Base-by-base conservation (phyloP, 2,888 invertebrate species). In the Julus scanicus region DNA sequence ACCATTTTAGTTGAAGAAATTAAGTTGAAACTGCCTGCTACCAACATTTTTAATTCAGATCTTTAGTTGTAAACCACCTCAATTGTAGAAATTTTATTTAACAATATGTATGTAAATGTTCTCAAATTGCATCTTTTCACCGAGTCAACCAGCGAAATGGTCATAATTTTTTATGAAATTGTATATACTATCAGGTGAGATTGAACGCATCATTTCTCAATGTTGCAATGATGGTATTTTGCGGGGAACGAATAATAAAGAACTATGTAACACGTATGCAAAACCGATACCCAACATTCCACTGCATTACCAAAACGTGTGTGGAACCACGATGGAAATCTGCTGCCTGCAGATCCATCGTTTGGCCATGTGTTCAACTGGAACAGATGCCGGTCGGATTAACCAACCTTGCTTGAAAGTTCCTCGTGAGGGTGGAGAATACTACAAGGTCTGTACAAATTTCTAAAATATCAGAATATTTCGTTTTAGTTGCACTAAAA, bases 281-380 rank as follows among this genome's bases (percentile, higher is more conserved):
- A 57, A 53, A 53, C 84, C 83, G 6, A 85, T 89, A 37, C 80
- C 86, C 9, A 40, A 63, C 40, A 87, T 87, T 29, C 39, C 80
- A 4, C 39, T 40, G 29, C 80, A 87, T n/a, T 83, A 83, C 17
- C 87, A 87, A 48, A 63, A 20, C 39, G 29, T 87, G 20, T 87
- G 87, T n/a, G 39, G n/a, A 84, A 44, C 29, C 17, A 83, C 83
- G 20, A n/a, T 83, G 83, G 39, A 53, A 88, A 94, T 95, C 53
- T 95, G 95, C 90, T 95, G 95, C 91, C 93, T 94, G 44, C 92
- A 93, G 20, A 93, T 93, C 90, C 91, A 93, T 88, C 93, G 94
- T 93, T 86, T 40, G 29, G 85, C 49, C n/a, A 88, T 89, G 89
- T 94, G 94, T 90, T 91, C 92, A 37, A 91, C 91, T 87, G 94